Evolutionary conservation across 2,113 vertebrate genomes (phyloP).

Genomic region (Orycteropus afer): DNA sequence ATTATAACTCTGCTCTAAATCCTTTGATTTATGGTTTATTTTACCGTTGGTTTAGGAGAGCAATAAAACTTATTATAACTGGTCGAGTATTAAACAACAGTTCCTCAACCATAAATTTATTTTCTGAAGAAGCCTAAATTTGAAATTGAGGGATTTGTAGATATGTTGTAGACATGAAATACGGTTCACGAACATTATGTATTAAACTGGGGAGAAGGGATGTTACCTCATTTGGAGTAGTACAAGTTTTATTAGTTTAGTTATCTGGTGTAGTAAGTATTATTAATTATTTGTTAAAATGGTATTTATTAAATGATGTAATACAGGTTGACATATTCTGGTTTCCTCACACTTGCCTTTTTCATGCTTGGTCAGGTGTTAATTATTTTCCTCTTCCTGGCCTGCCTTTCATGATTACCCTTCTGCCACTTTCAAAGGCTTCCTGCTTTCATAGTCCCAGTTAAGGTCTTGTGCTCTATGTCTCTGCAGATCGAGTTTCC

Average conservation of each 20-base stretch:
- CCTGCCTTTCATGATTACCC: background rate
- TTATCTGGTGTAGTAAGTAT: background rate
- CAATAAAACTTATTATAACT: constrained; percentile 59
- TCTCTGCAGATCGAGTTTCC: background rate
- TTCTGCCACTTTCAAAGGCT: background rate
- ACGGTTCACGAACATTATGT: background rate
- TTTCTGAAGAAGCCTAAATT: background rate
- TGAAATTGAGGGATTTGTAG: background rate
- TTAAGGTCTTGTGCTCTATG: too few species aligned
- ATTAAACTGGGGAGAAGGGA: background rate
- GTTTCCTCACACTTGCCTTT: background rate
- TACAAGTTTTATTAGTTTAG: background rate
- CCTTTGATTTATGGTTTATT: constrained; percentile 64
- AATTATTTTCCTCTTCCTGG: background rate
- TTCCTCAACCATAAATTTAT: constrained; percentile 27
- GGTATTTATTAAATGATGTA: background rate
- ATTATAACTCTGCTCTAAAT: constrained; percentile 56
- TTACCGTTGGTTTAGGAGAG: constrained; percentile 69
- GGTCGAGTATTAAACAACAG: constrained; percentile 48
- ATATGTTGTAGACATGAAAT: background rate
- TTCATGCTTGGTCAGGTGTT: background rate
- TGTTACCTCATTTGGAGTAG: background rate
- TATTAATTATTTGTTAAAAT: background rate
- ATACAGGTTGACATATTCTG: background rate
- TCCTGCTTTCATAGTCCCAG: too few species aligned